Base-by-base conservation (phyloP, 1,140 invertebrate species). In the Drosophila ananassae region DNA sequence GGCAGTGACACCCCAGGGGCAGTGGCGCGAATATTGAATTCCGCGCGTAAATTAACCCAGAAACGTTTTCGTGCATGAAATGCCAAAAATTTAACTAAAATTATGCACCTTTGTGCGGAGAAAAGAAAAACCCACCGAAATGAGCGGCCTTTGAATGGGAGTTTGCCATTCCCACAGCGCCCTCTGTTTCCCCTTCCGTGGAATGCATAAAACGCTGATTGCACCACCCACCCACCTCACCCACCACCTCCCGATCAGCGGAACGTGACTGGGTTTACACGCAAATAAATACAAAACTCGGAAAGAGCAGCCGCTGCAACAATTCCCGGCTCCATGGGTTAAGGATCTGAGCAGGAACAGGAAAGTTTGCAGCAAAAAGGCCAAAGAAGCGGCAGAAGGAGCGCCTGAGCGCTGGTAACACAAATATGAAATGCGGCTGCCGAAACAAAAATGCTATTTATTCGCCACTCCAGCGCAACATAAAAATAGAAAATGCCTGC, bases 61-160 rank as follows among this genome's bases (percentile, higher is more conserved):
- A 84, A 84, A 84, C 81, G 56, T 73, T 81, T 55, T 87, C 81
- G 77, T 81, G 81, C 81, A 84, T 87, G 64, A 84, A 87, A 84
- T 87, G 73, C 77, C 73, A 58, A 81, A 74, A 84, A 81, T 80
- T 80, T 74, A 81, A 73, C 81, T 77, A 77, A 81, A 84, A 87
- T 84, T 77, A 84, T 84, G 81, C 81, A 73, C 62, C 63, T 77
- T 84, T 79, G 63, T 77, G 32, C 53, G 63, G 50, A 63, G 54
- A 28, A 37, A 73, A 53, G 54, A 51, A 71, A 78, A 60, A 51
- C 7, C 30, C 32, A 22, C 30, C 25, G 4, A 68, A 68, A 68
- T 47, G 54, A 71, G 79, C 39, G 66, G 61, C 58, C 54, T 53
- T 48, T 50, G 34, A 63, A 77, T 66, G 61, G 73, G 39, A 34